Evolutionary conservation across 2,113 vertebrate species (phyloP), one percentile per base, ranked within the genome.

Genomic region (Oenanthe melanoleuca): DNA sequence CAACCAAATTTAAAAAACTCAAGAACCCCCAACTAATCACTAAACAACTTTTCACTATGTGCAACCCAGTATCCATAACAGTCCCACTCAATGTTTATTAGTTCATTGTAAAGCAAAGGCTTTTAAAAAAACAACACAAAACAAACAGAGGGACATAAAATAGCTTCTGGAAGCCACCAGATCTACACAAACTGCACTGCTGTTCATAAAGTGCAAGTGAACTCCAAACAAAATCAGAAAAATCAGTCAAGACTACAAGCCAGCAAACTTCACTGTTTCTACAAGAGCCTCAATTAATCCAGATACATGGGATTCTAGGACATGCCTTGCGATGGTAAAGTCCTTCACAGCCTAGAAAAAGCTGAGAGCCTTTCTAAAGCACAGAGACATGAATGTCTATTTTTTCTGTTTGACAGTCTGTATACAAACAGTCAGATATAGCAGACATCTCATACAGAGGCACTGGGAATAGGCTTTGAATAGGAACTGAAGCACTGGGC

Each of bases 341-440:
- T 31, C 28, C 60, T 61, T 74, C 45, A 47, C 26, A 84, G n/a
- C 37, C 73, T 37, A 37, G 15, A 74, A 66, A 19, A 67, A 59
- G 16, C 2, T 24, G 17, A 60, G 24, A 75, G 31, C 21, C 26
- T 11, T 80, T 84, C 78, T 74, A 55, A 65, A 85, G 50, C 29
- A 50, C 11, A 55, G 61, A 87, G 34, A 12, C 16, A 44, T 2
- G 10, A 22, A 12, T 3, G 2, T 29, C 18, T 42, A 0, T 11
- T 1, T 20, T 28, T 69, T 17, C 22, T 40, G 8, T 21, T 5
- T 29, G 16, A 80, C 20, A 21, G 44, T 6, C 38, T n/a, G 37
- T 8, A 1, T 12, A 59, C 71, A 22, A 61, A 67, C 14, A 71
- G 33, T 28, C 29, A 64, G 19, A 44, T 4, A 17, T 4, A n/a